phyloP scores from a whole-genome alignment of 2,113 vertebrate species.

The Periophthalmodon schlosseri region DNA sequence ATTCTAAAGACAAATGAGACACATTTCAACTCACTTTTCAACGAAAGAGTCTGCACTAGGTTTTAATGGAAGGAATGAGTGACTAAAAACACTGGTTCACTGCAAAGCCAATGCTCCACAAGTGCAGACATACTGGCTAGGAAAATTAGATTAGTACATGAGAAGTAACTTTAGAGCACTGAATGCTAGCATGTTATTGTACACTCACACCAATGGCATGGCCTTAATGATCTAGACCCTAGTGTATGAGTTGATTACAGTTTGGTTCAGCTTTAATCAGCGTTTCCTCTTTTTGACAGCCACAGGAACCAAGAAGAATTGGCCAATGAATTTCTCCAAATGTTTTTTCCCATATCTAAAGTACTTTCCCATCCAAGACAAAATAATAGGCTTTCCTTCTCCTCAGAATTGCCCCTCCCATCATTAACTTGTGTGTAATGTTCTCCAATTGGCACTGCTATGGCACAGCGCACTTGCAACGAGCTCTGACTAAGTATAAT shows the following conservation, averaged over 20 bases:
- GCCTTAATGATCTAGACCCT: conserved; percentile 41
- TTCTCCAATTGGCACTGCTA: conserved; percentile 31
- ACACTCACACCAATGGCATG: conserved; percentile 33
- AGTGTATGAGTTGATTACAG: conserved; percentile 62
- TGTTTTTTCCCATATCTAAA: conserved; percentile 45
- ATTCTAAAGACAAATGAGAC: background rate
- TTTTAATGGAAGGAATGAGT: conserved; percentile 16
- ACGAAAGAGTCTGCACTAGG: background rate
- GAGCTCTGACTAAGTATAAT: conserved; percentile 33
- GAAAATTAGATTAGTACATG: background rate
- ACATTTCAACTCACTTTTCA: background rate
- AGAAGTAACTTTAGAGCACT: conserved; percentile 6
- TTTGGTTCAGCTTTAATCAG: conserved; percentile 62
- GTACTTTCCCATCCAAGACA: conserved; percentile 42
- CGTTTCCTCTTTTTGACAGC: conserved; percentile 59
- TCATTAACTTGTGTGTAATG: conserved; percentile 29
- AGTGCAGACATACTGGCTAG: conserved; percentile 2
- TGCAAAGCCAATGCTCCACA: conserved; percentile 6
- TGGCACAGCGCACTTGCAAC: conserved; percentile 36
- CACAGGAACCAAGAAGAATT: conserved; percentile 55
- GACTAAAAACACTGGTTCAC: conserved; percentile 19
- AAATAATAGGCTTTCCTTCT: conserved; percentile 49
- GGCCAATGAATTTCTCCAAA: conserved; percentile 45
- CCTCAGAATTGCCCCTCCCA: conserved; percentile 21
- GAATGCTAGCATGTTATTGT: conserved; percentile 22